Base-by-base conservation (phyloP, 2,113 vertebrate genomes). In the Clinocottus analis region DNA sequence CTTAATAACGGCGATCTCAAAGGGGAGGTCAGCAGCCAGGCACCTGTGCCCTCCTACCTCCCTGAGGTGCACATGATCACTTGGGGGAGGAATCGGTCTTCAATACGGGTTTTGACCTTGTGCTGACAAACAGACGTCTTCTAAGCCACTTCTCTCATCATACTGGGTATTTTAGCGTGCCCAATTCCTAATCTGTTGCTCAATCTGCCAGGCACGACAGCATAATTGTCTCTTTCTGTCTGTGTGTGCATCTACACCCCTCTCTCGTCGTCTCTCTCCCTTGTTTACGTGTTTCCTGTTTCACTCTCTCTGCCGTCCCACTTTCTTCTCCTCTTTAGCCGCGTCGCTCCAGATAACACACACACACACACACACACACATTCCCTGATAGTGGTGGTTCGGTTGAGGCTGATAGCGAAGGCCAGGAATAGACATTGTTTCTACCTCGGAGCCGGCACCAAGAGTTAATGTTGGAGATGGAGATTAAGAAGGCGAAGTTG, bases 71-170 rank as follows among this genome's bases (percentile, higher is more conserved):
- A 45, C 71, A 85, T 58, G 78, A 89, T 91, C 82, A 88, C 21
- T 21, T 29, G 10, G 13, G 27, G 68, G 73, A 85, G 90, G 87
- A 92, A 89, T 79, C 63, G n/a, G 73, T 80, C 63, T 80, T 73
- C 31, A 37, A 59, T 51, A 29, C 45, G 70, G 79, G 31, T 53
- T 71, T 53, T 79, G 66, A 85, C 79, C 80, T 77, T 61, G 56
- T 70, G 88, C 62, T 89, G 91, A 94, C 89, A 93, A 79, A 81
- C 75, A 56, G 65, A 79, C 60, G 73, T 27, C 58, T 68, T 74
- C 72, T 75, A 73, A 69, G 51, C 41, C 77, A 55, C 39, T 39
- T 69, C 62, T 19, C 11, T 75, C 75, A 27, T 74, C 73, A 79
- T 69, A 37, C 43, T 3, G 55, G 70, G 39, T 80, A 80, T 85